Evolutionary conservation across 1,140 invertebrate species (phyloP).

Genomic region (Drosophila nebulosa): DNA sequence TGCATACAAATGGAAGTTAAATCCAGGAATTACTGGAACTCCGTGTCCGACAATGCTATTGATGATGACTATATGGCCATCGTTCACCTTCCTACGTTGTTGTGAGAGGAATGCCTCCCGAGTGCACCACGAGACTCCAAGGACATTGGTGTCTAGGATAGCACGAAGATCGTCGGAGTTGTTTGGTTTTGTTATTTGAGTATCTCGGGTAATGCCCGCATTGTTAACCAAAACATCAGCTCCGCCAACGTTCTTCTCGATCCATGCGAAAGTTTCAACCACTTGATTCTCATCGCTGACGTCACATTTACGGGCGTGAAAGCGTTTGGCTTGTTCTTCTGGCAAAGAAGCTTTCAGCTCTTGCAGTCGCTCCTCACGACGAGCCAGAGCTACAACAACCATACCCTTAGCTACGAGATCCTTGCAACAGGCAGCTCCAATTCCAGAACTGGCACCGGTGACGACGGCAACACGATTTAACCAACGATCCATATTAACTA

Average conservation of each 20-base stretch:
- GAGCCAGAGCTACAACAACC: conserved; percentile 86
- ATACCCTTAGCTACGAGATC: conserved; percentile 82
- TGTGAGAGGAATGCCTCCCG: conserved; percentile 83
- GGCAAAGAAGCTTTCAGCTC: conserved; percentile 62
- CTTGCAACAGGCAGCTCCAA: conserved; percentile 82
- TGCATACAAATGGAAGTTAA: conserved; percentile 81
- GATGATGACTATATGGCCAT: conserved; percentile 84
- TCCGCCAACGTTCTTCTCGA: conserved; percentile 84
- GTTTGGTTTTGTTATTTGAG: conserved; percentile 81
- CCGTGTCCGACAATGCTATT: conserved; percentile 54
- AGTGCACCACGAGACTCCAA: conserved; percentile 83
- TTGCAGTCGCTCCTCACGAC: conserved; percentile 83
- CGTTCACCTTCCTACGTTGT: conserved; percentile 82
- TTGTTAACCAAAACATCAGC: conserved; percentile 88
- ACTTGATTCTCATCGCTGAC: conserved; percentile 85
- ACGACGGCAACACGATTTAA: conserved; percentile 71
- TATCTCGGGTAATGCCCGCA: conserved; percentile 82
- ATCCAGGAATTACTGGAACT: conserved; percentile 47
- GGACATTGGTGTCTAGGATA: conserved; percentile 82
- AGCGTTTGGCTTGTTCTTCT: conserved; percentile 21
- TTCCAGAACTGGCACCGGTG: conserved; percentile 82
- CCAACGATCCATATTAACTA: conserved; percentile 33
- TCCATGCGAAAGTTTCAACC: conserved; percentile 84
- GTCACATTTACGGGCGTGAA: conserved; percentile 82
- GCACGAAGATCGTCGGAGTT: conserved; percentile 45